Evolutionary conservation across 2,797 vertebrate species (phyloP).

Genomic region (Phylloscopus collybita): DNA sequence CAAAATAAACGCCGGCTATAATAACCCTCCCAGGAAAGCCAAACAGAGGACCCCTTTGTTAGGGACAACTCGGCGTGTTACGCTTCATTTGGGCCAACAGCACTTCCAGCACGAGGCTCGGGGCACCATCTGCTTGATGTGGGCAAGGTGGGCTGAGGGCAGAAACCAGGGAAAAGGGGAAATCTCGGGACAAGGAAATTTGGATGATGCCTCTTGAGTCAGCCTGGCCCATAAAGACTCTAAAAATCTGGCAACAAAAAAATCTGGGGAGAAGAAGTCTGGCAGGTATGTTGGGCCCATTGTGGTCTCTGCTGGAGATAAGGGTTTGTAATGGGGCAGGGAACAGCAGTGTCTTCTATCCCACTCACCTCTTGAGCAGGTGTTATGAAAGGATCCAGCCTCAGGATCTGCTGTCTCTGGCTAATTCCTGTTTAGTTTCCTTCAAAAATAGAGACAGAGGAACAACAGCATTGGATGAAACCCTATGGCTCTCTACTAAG

Average conservation of each 20-base stretch:
- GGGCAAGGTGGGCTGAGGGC: slow-evolving; percentile 61
- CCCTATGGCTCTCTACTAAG: not conserved
- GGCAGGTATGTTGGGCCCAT: not conserved
- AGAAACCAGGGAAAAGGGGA: slow-evolving; percentile 22
- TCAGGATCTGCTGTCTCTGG: not conserved
- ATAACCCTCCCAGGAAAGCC: slow-evolving; percentile 51
- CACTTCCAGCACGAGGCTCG: slow-evolving; percentile 37
- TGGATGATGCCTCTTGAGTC: not conserved
- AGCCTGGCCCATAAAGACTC: not conserved
- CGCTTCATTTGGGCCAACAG: slow-evolving; percentile 67
- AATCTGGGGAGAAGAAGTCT: not conserved
- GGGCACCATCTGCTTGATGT: slow-evolving; percentile 58
- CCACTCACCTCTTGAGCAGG: not conserved
- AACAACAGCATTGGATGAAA: not conserved
- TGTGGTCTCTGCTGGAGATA: not conserved
- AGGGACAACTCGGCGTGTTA: not conserved
- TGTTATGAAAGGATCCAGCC: not conserved
- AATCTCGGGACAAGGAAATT: slow-evolving; percentile 3
- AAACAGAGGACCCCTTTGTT: slow-evolving; percentile 68
- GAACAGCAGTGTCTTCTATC: not conserved
- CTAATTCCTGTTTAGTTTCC: not conserved
- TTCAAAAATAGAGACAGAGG: not conserved
- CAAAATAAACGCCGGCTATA: slow-evolving; percentile 60
- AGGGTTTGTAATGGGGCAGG: not conserved
- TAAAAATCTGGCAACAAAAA: not conserved